Conservation (phyloP, 2,113 vertebrate species). For the Amblyopsis rosae region DNA sequence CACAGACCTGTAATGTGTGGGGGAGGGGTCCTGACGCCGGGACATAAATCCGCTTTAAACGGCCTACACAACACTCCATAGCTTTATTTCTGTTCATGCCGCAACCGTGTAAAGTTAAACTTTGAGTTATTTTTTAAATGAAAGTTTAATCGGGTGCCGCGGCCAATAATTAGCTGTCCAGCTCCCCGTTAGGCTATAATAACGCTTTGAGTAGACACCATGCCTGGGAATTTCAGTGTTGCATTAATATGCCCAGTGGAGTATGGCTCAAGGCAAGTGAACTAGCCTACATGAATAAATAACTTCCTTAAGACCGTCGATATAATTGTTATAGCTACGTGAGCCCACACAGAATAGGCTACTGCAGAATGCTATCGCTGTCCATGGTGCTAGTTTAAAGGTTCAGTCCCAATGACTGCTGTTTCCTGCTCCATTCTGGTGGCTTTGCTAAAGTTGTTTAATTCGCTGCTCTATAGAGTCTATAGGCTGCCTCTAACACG, state of each 20-base stretch:
- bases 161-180: not conserved
- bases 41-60: conserved; percentile 19
- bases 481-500: too few relatives aligned
- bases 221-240: not conserved
- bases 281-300: conserved; percentile 29
- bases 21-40: conserved; percentile 51
- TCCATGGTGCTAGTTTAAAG: conserved; percentile 65
- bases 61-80: conserved; percentile 9
- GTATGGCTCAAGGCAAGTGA: conserved; percentile 1
- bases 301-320: conserved; percentile 17
- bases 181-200: not conserved
- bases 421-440: not conserved
- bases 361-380: conserved; percentile 45
- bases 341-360: too few relatives aligned
- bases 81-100: not conserved
- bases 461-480: not conserved
- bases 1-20: conserved; percentile 58
- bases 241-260: conserved; percentile 27
- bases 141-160: not conserved
- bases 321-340: conserved; percentile 11
- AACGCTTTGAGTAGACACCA: not conserved
- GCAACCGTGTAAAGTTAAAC: conserved; percentile 32
- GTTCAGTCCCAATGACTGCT: not conserved
- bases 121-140: not conserved
- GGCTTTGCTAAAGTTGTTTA: not conserved